Evolutionary conservation across 2,888 invertebrate genomes (phyloP), one percentile per base, ranked within the genome.

Genomic region (Noctua comes): DNA sequence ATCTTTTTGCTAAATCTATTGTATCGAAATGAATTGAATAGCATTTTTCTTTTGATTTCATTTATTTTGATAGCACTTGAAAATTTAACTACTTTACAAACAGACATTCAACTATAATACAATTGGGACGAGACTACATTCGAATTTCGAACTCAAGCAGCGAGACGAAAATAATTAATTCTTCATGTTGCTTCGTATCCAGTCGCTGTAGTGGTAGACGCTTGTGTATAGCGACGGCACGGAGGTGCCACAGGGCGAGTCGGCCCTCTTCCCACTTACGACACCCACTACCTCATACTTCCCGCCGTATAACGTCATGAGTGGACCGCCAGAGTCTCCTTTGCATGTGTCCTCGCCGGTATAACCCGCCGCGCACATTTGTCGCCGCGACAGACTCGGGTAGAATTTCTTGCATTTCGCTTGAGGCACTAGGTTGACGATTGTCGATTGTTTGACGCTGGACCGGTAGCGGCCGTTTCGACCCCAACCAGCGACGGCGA

Each of bases 301-400:
- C 36, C 93, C 95, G 76, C 93, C 91, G 77, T 94, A 95, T 36
- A 94, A 59, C 88, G 94, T 93, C 96, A 97, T 97, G 40, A 96
- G 88, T 2, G 96, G 96, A 11, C 96, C 96, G 36, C 96, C 96
- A 4, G 96, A 97, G 86, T 96, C 96, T 4, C 96, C 97, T 89
- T 95, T 96, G 84, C 97, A 96, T 10, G 96, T 95, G 79, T 96
- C 97, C 83, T 96, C 93, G 0, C 96, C 96, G 0, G 91, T 93
- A 54, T 94, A 92, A 0, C 96, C 96, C 13, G 94, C 95, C 8
- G 96, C 96, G 86, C 96, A 96, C n/a, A 96, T 79, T 84, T 96
- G 96, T 4, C 92, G 85, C 1, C 89, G 90, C 4, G 94, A 92
- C 57, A 97, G 88, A 54, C 88, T 87, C 0, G 95, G 92, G 76